phyloP scores from a whole-genome alignment of 2,113 vertebrate species.

The Notothenia coriiceps region DNA sequence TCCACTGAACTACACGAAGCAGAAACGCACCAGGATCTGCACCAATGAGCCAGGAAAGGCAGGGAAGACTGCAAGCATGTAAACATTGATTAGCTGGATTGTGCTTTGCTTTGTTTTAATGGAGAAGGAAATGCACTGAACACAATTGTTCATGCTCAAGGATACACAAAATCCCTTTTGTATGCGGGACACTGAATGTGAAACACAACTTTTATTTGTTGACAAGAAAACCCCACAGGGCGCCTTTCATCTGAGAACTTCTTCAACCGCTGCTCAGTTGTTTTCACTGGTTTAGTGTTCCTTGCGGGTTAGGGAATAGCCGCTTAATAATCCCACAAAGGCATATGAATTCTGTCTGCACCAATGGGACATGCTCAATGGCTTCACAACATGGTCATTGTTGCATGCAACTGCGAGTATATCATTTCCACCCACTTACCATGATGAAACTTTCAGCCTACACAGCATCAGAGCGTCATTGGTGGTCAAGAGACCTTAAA shows the following conservation, averaged over 20 bases:
- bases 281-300: conserved; percentile 9
- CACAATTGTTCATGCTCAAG: background rate
- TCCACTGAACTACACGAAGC: background rate
- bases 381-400: conserved; percentile 53
- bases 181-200: background rate
- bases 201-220: conserved; percentile 1
- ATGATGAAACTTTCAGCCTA: conserved; percentile 55
- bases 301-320: conserved; percentile 28
- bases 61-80: background rate
- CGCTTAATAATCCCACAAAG: conserved; percentile 54
- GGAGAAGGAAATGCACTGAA: background rate
- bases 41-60: background rate
- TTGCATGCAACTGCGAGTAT: conserved; percentile 35
- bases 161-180: background rate
- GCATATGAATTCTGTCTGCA: conserved; percentile 44
- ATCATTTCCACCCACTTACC: conserved; percentile 56
- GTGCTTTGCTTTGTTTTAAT: background rate
- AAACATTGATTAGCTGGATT: background rate
- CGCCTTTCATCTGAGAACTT: background rate
- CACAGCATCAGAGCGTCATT: conserved; percentile 14
- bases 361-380: conserved; percentile 24
- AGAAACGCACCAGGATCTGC: too few species aligned
- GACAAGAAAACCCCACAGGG: background rate
- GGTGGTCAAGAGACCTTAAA: conserved; percentile 54
- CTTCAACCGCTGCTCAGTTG: background rate